Conservation (phyloP, 2,888 invertebrate species). For the Drosophila algonquin region DNA sequence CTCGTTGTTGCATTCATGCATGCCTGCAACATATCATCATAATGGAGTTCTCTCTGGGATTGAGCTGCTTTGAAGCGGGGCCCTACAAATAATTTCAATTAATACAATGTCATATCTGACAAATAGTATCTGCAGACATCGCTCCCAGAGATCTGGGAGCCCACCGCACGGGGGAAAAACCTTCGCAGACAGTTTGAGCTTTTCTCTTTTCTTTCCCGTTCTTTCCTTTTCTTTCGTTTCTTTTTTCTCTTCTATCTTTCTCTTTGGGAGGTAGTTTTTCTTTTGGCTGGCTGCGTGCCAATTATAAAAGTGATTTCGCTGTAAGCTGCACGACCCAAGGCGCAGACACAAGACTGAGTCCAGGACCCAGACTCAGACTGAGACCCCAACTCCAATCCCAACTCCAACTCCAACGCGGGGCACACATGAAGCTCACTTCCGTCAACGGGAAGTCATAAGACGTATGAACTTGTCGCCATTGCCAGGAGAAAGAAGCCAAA, state of each 20-base stretch:
- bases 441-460: slow-evolving; percentile 81
- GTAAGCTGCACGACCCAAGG: slow-evolving; percentile 76
- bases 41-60: slow-evolving; percentile 14
- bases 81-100: slow-evolving; percentile 69
- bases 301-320: slow-evolving; percentile 78
- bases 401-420: slow-evolving; percentile 37
- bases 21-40: no score
- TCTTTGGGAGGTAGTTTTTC: slow-evolving; percentile 54
- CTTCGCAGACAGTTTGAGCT: slow-evolving; percentile 52
- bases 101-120: slow-evolving; percentile 75
- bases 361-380: slow-evolving; percentile 37
- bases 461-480: slow-evolving; percentile 78
- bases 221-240: slow-evolving; percentile 17
- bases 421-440: slow-evolving; percentile 77
- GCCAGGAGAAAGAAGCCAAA: slow-evolving; percentile 32
- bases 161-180: slow-evolving; percentile 44
- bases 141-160: slow-evolving; percentile 52
- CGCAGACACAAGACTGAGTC: slow-evolving; percentile 59
- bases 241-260: slow-evolving; percentile 20
- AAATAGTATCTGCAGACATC: slow-evolving; percentile 75
- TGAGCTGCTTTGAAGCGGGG: slow-evolving; percentile 57
- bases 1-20: slow-evolving; percentile 24
- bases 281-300: slow-evolving; percentile 79
- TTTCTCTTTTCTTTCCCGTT: slow-evolving; percentile 13
- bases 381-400: slow-evolving; percentile 6